Evolutionary conservation across 2,888 invertebrate species (phyloP).

Genomic region (Thyatira batis): DNA sequence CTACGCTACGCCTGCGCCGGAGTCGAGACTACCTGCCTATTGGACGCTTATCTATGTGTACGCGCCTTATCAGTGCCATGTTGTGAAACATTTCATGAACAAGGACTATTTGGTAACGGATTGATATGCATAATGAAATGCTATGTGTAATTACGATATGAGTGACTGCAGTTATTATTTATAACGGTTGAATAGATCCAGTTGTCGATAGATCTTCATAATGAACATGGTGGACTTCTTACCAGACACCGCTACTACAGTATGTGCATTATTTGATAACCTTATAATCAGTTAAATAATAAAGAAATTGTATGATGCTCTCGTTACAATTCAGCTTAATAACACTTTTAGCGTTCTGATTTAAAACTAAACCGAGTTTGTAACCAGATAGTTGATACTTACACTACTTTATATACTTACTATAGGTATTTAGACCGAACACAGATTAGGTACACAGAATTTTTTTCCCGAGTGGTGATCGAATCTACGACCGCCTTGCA

Average conservation of each 20-base stretch:
- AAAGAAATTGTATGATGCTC: neutral
- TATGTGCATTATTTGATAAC: too few relatives aligned
- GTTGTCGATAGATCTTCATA: neutral
- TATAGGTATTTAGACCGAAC: too few relatives aligned
- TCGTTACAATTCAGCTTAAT: too few relatives aligned
- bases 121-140: neutral
- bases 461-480: too few relatives aligned
- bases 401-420: too few relatives aligned
- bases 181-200: neutral
- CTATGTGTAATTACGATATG: neutral
- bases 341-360: too few relatives aligned
- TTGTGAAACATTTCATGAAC: neutral
- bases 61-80: conserved; percentile 32
- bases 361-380: too few relatives aligned
- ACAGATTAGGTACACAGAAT: too few relatives aligned
- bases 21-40: neutral
- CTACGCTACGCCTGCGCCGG: neutral
- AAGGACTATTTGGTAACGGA: neutral
- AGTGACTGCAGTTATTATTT: neutral
- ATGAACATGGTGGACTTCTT: neutral
- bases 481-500: too few relatives aligned
- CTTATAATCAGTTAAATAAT: neutral
- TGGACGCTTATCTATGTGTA: conserved; percentile 15
- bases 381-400: too few relatives aligned
- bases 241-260: too few relatives aligned